A percentile compares a stretch with the other conserved stretches of the same genome.
Evolutionary conservation across 2,888 invertebrate genomes (phyloP).

Genomic region (Apomyelois bistriatella): DNA sequence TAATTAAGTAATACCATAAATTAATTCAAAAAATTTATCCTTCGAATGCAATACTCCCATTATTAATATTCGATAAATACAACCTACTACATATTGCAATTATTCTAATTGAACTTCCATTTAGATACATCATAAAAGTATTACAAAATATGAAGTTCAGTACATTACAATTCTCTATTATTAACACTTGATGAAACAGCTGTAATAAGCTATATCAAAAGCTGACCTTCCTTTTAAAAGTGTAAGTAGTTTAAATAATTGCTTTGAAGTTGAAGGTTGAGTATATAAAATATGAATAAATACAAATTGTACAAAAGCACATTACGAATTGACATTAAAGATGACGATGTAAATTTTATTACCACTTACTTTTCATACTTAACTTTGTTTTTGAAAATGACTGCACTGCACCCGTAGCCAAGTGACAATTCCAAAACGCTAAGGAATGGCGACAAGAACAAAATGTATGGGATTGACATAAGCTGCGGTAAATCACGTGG

Average conservation of each 20-base stretch:
- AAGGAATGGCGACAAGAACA: too few relatives aligned
- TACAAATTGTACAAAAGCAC: neutral
- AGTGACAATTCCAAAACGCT: too few relatives aligned
- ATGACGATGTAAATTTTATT: too few relatives aligned
- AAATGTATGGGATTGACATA: too few relatives aligned
- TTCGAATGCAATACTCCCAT: neutral
- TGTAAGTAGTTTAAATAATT: conserved; percentile 1
- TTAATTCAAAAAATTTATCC: too few relatives aligned
- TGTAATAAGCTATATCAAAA: conserved; percentile 5
- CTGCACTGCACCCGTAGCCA: too few relatives aligned
- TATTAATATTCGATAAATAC: neutral
- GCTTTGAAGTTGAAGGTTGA: conserved; percentile 1
- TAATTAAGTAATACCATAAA: too few relatives aligned
- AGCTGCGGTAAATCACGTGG: too few relatives aligned
- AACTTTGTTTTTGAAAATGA: too few relatives aligned
- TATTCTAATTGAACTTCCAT: conserved; percentile 6
- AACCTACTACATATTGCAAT: neutral
- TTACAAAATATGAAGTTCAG: conserved; percentile 10
- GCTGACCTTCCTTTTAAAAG: conserved; percentile 7
- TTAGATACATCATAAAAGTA: neutral
- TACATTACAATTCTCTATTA: conserved; percentile 2
- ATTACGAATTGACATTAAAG: too few relatives aligned
- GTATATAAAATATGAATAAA: too few relatives aligned
- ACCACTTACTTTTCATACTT: too few relatives aligned
- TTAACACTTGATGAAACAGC: conserved; percentile 7